Evolutionary conservation across 2,113 vertebrate genomes (phyloP).

Genomic region (Emydura subglobosa): DNA sequence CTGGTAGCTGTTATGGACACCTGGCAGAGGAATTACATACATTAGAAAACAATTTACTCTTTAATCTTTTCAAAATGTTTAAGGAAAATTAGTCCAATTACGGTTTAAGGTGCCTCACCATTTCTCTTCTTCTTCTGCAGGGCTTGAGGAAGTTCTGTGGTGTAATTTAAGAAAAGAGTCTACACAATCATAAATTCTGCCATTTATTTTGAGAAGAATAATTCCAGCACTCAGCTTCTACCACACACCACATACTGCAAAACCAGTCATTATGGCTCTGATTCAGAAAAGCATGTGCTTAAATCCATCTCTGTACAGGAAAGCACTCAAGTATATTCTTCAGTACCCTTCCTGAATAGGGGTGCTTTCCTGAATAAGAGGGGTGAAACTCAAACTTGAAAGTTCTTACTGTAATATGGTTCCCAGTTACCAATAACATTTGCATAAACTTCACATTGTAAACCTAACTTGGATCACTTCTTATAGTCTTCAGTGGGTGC

Average conservation of each 20-base stretch:
- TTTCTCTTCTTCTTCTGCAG: neutral
- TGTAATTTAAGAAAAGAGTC: neutral
- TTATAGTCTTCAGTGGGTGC: neutral
- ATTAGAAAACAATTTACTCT: neutral
- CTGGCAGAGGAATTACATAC: neutral
- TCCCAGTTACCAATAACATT: slow-evolving; percentile 54
- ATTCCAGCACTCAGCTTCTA: neutral
- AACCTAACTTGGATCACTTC: slow-evolving; percentile 21
- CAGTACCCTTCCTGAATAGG: slow-evolving; percentile 29
- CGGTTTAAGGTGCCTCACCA: neutral
- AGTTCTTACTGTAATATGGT: slow-evolving; percentile 20
- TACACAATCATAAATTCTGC: neutral
- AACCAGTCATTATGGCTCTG: neutral
- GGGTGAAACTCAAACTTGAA: slow-evolving; percentile 35
- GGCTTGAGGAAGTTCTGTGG: neutral
- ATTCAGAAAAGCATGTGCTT: neutral
- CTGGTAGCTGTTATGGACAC: neutral
- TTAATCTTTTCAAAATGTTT: neutral
- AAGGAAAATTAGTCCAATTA: neutral
- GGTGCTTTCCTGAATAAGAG: slow-evolving; percentile 4
- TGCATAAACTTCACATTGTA: slow-evolving; percentile 28
- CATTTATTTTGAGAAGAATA: neutral
- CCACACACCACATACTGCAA: neutral
- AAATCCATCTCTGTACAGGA: neutral
- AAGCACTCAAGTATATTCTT: neutral